Base-by-base conservation (phyloP, 2,113 vertebrate genomes). In the Choloepus hoffmanni region DNA sequence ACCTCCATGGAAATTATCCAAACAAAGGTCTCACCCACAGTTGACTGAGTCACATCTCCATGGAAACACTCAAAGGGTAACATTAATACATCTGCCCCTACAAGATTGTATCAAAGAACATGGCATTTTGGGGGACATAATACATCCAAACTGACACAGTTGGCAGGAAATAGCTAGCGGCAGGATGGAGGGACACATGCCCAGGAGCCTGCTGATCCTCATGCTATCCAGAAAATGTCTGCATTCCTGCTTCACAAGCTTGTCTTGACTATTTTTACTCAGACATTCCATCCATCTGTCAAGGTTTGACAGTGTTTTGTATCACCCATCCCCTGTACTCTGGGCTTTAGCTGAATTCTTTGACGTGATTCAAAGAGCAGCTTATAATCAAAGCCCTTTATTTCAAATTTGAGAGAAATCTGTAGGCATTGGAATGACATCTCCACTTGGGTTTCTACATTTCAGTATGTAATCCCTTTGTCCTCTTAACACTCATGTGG, bases 391-490 rank as follows among this genome's bases (percentile, higher is more conserved):
- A 73, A n/a, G 26, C 0, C 14, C 8, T 90, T 95, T 40, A 68
- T 81, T 77, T 82, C 81, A 73, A 83, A 78, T 77, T 90, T 70
- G 48, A 94, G 72, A 79, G 55, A 70, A 78, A 73, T 72, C 40
- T 68, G 55, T 65, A 48, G 40, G 62, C 24, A 70, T 30, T 30
- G 30, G 23, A 95, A 85, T 70, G 26, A n/a, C 9, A 73, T 87
- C 9, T 28, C 43, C 18, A 58, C 33, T 50, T 65, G 43, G 18
- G 10, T 79, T 79, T 87, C 83, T 89, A 60, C 93, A 83, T 81
- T 67, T 58, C 15, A 74, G 73, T 36, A 74, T 48, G 43, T 74
- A 26, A 26, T 65, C 12, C 19, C 33, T 81, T 95, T 78, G 30
- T 72, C 33, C 62, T 53, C 24, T 79, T 60, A 74, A 18, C 62